Evolutionary conservation across 2,113 vertebrate species (phyloP).

Genomic region (Podilymbus podiceps): DNA sequence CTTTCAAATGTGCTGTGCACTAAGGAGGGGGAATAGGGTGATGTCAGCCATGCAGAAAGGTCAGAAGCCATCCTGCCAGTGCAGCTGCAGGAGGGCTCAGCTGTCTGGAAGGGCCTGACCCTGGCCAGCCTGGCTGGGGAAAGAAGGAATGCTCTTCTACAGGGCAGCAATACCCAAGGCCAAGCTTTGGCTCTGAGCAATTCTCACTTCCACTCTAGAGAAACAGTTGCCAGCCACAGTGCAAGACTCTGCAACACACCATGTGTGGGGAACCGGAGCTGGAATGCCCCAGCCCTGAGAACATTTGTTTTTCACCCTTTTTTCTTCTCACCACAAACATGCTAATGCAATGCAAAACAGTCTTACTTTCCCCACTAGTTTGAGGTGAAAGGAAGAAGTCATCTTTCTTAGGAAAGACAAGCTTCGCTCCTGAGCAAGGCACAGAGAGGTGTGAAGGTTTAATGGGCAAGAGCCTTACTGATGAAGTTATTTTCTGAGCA

Average conservation of each 20-base stretch:
- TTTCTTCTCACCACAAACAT: neutral
- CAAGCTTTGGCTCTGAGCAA: neutral
- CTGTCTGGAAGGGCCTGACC: neutral
- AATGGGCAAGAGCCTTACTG: constrained; percentile 37
- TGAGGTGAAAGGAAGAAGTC: neutral
- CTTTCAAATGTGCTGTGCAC: neutral
- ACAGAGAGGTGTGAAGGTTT: neutral
- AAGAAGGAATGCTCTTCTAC: neutral
- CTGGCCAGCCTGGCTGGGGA: neutral
- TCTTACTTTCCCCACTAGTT: neutral
- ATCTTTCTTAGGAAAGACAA: neutral
- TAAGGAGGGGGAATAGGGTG: neutral
- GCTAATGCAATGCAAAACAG: neutral
- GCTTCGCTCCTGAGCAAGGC: neutral
- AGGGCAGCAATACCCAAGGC: neutral
- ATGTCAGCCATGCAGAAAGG: neutral
- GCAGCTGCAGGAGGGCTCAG: neutral
- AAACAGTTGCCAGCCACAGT: neutral
- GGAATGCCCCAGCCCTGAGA: neutral
- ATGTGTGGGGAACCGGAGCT: accelerated
- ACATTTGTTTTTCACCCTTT: neutral
- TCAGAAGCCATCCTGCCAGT: neutral
- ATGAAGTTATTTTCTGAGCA: constrained; percentile 62
- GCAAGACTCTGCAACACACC: neutral
- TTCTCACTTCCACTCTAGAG: neutral